Evolutionary conservation across 64 coral and sea anemone species (phyloP).

Genomic region (Astreopora myriophthalma): DNA sequence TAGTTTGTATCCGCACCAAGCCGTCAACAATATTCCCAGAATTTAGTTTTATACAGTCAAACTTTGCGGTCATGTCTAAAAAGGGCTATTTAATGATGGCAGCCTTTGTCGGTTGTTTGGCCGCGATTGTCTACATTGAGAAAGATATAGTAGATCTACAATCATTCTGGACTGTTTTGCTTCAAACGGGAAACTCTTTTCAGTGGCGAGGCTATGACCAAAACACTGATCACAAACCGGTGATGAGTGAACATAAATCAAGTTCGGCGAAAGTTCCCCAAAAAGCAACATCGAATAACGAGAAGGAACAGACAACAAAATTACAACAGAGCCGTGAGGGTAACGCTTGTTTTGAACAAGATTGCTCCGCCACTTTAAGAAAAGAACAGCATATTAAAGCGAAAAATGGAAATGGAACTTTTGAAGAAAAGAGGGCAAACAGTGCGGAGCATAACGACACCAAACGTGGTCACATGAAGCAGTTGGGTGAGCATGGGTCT

Average conservation of each 20-base stretch:
- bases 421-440: slow-evolving; percentile 18
- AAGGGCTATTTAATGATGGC: slow-evolving; percentile 21
- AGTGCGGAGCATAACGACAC: neutral
- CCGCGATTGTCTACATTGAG: slow-evolving; percentile 11
- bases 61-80: slow-evolving; percentile 20
- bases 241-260: neutral
- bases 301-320: neutral
- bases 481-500: slow-evolving; percentile 93
- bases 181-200: neutral
- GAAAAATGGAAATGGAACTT: neutral
- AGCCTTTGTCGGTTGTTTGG: slow-evolving; percentile 28
- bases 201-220: neutral
- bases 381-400: slow-evolving; percentile 26
- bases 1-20: neutral
- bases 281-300: neutral
- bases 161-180: neutral
- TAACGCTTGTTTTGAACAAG: neutral
- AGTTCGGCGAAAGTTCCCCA: neutral
- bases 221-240: neutral
- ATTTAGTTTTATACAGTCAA: neutral
- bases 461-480: slow-evolving; percentile 69
- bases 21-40: neutral
- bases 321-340: neutral
- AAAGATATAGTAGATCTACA: neutral
- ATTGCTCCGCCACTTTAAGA: neutral